Evolutionary conservation across 2,113 vertebrate genomes (phyloP), one percentile per base, ranked within the genome.

Genomic region (Nycticryphes semicollaris): DNA sequence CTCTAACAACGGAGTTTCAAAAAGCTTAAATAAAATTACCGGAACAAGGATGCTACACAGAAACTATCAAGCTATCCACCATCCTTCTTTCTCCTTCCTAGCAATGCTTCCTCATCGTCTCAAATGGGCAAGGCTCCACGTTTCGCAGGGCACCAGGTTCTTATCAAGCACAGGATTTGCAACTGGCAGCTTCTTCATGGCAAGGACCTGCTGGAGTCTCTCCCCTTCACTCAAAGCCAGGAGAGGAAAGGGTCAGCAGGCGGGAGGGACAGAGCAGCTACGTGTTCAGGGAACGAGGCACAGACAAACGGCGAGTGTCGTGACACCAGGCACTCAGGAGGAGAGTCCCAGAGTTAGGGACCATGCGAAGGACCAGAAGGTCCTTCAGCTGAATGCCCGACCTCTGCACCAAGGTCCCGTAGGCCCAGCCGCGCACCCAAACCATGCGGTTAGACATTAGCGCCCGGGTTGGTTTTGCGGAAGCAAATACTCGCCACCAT

Each of bases 241-340:
- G 19, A n/a, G 7, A 87, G 57, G 45, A n/a, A n/a, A n/a, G 41
- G 31, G 13, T 24, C 76, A 84, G 81, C 72, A 50, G n/a, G 45
- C 1, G 8, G 14, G 20, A 19, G 18, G 45, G 17, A 74, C 13
- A 20, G 50, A 60, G 7, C 54, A 59, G 63, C 43, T 6, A 3
- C 0, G 0, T 5, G 10, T 10, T 10, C 39, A 80, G 74, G 24
- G 48, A 68, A 67, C 2, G 25, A 35, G 74, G 41, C 10, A 4
- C 60, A 22, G 0, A 23, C 33, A 47, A 72, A 54, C 67, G 21
- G 18, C 21, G 31, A 63, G 57, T 23, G 60, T 17, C 45, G 14
- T 28, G 64, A 48, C 90, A 21, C 74, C 27, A 78, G 41, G 35
- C 21, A 7, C 0, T 10, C 0, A 81, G 33, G 16, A 41, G 45